phyloP scores from a whole-genome alignment of 2,113 vertebrate genomes.

The Oryzias javanicus region DNA sequence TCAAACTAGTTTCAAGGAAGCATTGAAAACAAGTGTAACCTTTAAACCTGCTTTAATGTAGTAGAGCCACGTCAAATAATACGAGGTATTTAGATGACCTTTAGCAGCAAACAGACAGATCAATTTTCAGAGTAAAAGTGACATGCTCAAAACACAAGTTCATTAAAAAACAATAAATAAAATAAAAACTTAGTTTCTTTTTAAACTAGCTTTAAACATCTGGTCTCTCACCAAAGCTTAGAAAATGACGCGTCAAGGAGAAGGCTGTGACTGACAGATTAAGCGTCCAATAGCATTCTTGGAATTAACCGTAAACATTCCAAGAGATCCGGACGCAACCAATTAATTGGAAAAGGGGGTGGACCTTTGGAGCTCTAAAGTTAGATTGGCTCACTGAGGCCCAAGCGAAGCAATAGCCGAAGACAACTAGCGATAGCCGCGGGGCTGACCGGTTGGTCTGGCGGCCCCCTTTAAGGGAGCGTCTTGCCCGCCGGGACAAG shows the following conservation, averaged over 20 bases:
- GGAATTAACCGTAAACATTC: constrained; percentile 55
- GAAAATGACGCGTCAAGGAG: constrained; percentile 50
- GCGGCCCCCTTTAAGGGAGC: not conserved
- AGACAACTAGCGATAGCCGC: constrained; percentile 41
- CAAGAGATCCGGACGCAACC: constrained; percentile 48
- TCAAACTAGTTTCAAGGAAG: too few relatives aligned
- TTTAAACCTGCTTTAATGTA: constrained; percentile 40
- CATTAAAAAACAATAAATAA: fast-evolving
- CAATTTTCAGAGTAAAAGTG: not conserved
- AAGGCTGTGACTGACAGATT: constrained; percentile 51
- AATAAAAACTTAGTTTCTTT: not conserved
- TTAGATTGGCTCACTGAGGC: constrained; percentile 73
- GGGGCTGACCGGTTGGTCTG: constrained; percentile 10
- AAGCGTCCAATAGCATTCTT: constrained; percentile 60
- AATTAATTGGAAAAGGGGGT: constrained; percentile 51
- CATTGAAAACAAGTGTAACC: not conserved
- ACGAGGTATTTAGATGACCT: constrained; percentile 18
- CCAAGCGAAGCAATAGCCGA: constrained; percentile 68
- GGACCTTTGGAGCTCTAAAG: constrained; percentile 45
- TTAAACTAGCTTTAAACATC: constrained; percentile 47
- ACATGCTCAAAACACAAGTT: fast-evolving
- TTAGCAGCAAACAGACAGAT: not conserved
- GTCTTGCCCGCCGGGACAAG: too few relatives aligned
- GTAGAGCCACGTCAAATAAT: constrained; percentile 56
- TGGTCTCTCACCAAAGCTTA: constrained; percentile 75